Evolutionary conservation across 2,113 vertebrate genomes (phyloP), one percentile per base, ranked within the genome.

Genomic region (Candoia aspera): DNA sequence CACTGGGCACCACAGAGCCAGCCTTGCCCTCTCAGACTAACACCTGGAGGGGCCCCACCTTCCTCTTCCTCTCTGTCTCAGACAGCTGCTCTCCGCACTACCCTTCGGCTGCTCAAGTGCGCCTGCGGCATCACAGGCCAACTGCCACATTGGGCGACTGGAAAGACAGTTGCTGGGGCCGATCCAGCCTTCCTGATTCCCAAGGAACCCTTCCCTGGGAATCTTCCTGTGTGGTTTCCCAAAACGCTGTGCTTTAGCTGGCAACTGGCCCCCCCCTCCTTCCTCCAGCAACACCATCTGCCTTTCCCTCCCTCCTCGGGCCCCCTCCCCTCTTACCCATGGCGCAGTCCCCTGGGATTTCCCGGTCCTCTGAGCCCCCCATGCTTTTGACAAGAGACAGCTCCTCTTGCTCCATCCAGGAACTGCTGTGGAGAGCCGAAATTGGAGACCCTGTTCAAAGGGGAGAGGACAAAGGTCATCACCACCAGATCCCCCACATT

Each of bases 321-420:
- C 24, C 29, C 29, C 10, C 33, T 57, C 29, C 1, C 0, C 2
- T 46, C 8, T 37, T 95, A 97, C 98, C 97, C 95, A 96, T 87
- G 49, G 95, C 90, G 0, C 97, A 89, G 6, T 95, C 96, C 85
- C 97, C 95, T 4, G 97, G 86, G 94, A 94, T 10, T 6, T 97
- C 97, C 90, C 97, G 96, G 15, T 97, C 98, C 3, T 98, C 97
- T 0, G 97, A 95, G 87, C 96, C 95, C 15, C 97, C 97, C 0
- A 91, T 97, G 93, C 95, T 95, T 84, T 97, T 96, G 29, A 96
- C 94, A 88, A 97, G 96, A 23, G 97, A 92, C 86, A 96, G 93
- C 0, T 97, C 96, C 23, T 98, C 97, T 0, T 97, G 97, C 94
- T 97, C 97, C 91, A 95, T 94, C 96, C 97, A 98, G 0, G 97